These are phyloP conservation scores for Muscidifurax raptorellus DNA, from an alignment of 1,140 invertebrate genomes.

Conservation along the genomic window DNA sequence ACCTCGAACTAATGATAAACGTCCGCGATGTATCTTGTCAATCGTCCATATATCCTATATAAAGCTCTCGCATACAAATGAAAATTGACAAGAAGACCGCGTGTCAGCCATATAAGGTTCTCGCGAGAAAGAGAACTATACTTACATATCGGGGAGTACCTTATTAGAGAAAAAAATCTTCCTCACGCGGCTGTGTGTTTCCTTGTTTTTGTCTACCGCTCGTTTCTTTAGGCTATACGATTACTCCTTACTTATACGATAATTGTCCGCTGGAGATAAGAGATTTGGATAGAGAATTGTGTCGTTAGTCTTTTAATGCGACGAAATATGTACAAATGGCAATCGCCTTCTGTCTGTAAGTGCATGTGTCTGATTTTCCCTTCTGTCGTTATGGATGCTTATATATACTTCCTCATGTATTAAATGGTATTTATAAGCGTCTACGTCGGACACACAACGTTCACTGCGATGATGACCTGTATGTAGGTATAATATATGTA, in stretches of 20 bases:
- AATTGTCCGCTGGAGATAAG: constrained; percentile 10
- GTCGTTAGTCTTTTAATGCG: neutral
- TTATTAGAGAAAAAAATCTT: neutral
- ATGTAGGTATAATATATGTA: neutral
- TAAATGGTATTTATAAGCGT: constrained; percentile 41
- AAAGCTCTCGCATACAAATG: no score
- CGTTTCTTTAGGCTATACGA: constrained; percentile 20
- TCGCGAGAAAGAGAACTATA: neutral
- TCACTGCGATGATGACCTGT: neutral
- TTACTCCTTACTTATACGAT: constrained; percentile 52
- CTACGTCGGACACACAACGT: neutral
- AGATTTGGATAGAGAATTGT: constrained; percentile 27
- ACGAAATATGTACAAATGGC: constrained; percentile 48
- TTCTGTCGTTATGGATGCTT: no score
- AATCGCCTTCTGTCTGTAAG: neutral
- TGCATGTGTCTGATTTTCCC: no score
- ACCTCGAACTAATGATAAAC: no score
- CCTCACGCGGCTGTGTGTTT: neutral
- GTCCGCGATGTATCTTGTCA: no score
- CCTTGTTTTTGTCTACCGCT: neutral
- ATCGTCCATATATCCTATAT: no score
- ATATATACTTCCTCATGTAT: neutral
- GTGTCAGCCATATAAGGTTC: neutral
- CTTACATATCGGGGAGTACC: no score
- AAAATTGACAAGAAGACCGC: no score